These are phyloP conservation scores for Drosophila parthenogenetica DNA, from an alignment of 2,888 invertebrate species.

Conservation along the genomic window DNA sequence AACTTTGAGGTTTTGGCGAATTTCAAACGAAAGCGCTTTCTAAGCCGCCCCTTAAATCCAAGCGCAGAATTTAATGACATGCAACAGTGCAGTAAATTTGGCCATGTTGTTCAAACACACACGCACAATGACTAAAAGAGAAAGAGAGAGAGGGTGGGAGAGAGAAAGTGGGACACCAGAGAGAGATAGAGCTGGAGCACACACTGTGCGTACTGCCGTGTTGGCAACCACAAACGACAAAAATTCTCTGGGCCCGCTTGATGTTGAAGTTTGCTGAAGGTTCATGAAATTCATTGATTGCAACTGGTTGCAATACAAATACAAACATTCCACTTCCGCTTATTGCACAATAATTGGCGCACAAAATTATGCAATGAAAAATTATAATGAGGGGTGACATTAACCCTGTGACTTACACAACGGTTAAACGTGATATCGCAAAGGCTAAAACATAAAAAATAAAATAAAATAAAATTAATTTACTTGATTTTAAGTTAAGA, in stretches of 20 bases:
- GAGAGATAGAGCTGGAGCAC: background rate
- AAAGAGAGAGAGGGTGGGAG: background rate
- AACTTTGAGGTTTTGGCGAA: constrained; percentile 17
- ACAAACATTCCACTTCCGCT: constrained; percentile 61
- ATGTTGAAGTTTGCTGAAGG: constrained; percentile 30
- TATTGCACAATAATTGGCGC: constrained; percentile 59
- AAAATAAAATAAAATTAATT: too few relatives aligned
- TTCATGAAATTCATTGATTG: constrained; percentile 54
- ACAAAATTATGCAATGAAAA: constrained; percentile 51
- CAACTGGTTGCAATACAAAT: constrained; percentile 54
- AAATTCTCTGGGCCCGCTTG: constrained; percentile 43
- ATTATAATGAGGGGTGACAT: constrained; percentile 15
- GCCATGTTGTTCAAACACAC: constrained; percentile 28
- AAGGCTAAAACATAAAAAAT: too few relatives aligned
- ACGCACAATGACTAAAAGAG: background rate
- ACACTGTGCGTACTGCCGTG: constrained; percentile 7
- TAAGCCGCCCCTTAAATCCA: background rate
- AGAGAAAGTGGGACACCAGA: constrained; percentile 3
- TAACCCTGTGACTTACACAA: constrained; percentile 13
- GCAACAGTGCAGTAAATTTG: constrained; percentile 62
- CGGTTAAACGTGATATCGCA: constrained; percentile 1
- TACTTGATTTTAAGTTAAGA: too few relatives aligned
- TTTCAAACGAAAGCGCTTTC: constrained; percentile 19
- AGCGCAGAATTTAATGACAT: constrained; percentile 53
- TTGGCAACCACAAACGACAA: constrained; percentile 59